A percentile compares a stretch with the other conserved stretches of the same genome.
Evolutionary conservation across 2,797 vertebrate genomes (phyloP).

Genomic region (Manis pentadactyla): DNA sequence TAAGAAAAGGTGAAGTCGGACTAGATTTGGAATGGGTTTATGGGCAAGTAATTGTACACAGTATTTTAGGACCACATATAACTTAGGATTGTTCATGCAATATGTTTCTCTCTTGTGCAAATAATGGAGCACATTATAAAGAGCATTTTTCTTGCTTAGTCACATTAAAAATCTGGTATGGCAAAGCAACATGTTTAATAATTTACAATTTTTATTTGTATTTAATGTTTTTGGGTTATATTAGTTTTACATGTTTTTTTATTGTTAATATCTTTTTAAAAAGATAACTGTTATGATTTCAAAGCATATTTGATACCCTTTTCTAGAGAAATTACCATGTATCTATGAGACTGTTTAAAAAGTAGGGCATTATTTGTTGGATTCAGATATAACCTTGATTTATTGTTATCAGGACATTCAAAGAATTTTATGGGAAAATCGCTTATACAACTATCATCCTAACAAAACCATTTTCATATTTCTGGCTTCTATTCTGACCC

Average conservation of each 20-base stretch:
- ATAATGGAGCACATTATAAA: constrained; percentile 26
- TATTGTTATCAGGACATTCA: background rate
- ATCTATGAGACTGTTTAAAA: background rate
- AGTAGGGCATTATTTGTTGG: background rate
- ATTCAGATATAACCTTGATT: constrained; percentile 1
- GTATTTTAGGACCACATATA: background rate
- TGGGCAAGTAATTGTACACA: background rate
- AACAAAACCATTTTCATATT: background rate
- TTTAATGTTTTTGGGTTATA: constrained; percentile 36
- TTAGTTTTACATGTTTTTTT: constrained; percentile 26
- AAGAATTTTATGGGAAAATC: constrained; percentile 27
- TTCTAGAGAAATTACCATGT: background rate
- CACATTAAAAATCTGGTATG: constrained; percentile 27
- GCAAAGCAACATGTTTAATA: background rate
- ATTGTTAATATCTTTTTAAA: background rate
- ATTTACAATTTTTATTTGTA: constrained; percentile 46
- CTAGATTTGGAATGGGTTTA: background rate
- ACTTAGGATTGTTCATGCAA: background rate
- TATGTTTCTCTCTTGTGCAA: constrained; percentile 44
- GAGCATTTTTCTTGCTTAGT: constrained; percentile 18
- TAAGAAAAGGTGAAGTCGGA: background rate
- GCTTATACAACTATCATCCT: background rate
- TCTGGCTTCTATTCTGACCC: constrained; percentile 33
- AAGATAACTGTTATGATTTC: background rate
- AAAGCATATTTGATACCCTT: background rate